Conservation (phyloP, 2,797 vertebrate species). For the Fundulus diaphanus region DNA sequence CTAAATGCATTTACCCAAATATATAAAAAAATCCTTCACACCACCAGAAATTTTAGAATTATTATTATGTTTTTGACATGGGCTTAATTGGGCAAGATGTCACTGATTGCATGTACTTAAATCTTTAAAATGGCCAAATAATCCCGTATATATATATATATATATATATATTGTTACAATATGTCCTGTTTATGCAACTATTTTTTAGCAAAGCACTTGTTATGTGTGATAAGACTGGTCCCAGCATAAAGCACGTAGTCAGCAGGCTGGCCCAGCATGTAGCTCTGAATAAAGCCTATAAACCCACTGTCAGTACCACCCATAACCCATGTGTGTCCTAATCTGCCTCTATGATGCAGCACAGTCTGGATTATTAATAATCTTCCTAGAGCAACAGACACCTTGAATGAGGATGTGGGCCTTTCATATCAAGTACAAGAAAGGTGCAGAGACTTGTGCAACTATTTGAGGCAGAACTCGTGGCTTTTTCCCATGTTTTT, state of each 20-base stretch:
- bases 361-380: slow-evolving; percentile 79
- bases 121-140: background rate
- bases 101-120: background rate
- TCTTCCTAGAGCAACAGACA: slow-evolving; percentile 61
- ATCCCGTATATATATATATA: background rate
- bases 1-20: background rate
- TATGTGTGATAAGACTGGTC: slow-evolving; percentile 14
- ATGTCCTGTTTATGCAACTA: background rate
- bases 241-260: slow-evolving; percentile 53
- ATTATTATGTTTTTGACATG: background rate
- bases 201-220: slow-evolving; percentile 17
- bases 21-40: background rate
- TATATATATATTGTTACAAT: background rate
- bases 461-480: background rate
- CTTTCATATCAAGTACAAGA: slow-evolving; percentile 15
- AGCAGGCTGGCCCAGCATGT: slow-evolving; percentile 57
- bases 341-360: slow-evolving; percentile 66
- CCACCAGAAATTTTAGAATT: background rate
- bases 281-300: slow-evolving; percentile 59
- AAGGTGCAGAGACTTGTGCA: background rate
- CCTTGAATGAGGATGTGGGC: slow-evolving; percentile 31
- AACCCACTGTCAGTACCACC: slow-evolving; percentile 52
- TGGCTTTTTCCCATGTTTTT: background rate
- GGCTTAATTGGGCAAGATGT: background rate
- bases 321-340: slow-evolving; percentile 58